Base-by-base conservation (phyloP, 64 coral and sea anemone species). In the Hydrozoanthus tunicans region DNA sequence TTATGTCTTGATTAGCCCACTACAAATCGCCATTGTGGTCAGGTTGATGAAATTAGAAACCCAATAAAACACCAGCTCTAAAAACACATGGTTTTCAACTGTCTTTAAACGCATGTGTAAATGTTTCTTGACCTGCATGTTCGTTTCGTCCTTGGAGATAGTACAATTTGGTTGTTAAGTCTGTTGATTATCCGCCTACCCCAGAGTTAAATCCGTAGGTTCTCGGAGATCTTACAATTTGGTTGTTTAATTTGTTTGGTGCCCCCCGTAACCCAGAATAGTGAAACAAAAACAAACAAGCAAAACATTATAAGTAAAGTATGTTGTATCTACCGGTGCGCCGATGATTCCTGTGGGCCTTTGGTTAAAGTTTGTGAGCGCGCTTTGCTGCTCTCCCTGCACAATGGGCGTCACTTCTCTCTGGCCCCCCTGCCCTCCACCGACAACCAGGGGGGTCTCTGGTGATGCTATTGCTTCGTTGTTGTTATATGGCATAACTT, bases 381-480 rank as follows among this genome's bases (percentile, higher is more conserved):
- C 69, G 54, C 65, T 70, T 73, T 88, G 84, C 20, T 75, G 55
- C 32, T 88, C 84, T 23, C 84, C 84, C 57, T 88, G 84, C 53
- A 88, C 10, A 24, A 62, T 15, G 6, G 84, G 68, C 51, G 84
- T 15, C 67, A 88, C 51, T 13, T 88, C 84, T 61, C 56, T 73
- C 25, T 88, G 84, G 13, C 17, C 84, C 12, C 84, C 84, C 56
- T 88, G 84, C 23, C 23, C 5, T 15, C 84, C 84, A 11, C 24
- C 84, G 24, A 74, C 70, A 59, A 88, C 17, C 68, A 88, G 55
- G 26, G 84, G 69, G 3, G 84, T 60, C 54, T 88, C 84, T 15
- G 84, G 67, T 14, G 84, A 74, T 6, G 69, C 84, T 75, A 88
- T 14, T 7, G 84, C 84, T 24, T 88, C 84, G 56, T 88, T 88